phyloP scores from a whole-genome alignment of 2,113 vertebrate species.

The Notothenia coriiceps region DNA sequence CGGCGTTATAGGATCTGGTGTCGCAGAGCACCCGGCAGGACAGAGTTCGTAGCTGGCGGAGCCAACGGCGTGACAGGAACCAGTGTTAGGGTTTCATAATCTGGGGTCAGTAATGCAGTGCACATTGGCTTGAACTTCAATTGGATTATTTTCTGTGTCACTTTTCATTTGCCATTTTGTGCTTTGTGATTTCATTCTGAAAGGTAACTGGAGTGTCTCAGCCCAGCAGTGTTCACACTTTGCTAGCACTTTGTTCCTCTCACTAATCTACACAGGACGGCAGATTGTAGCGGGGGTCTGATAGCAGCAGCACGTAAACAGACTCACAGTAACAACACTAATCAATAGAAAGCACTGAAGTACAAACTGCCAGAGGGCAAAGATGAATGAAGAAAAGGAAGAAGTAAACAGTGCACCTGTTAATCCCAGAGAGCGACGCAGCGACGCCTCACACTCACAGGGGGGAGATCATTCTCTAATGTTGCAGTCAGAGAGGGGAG shows the following conservation, averaged over 20 bases:
- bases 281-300: constrained; percentile 28
- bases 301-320: constrained; percentile 43
- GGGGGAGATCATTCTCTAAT: constrained; percentile 18
- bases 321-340: constrained; percentile 23
- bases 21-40: too few species aligned
- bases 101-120: background rate
- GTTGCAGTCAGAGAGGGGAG: background rate
- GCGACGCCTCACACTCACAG: background rate
- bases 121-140: background rate
- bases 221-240: constrained; percentile 29
- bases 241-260: constrained; percentile 40
- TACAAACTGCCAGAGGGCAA: constrained; percentile 15
- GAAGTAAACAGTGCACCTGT: constrained; percentile 5
- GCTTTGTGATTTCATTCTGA: background rate
- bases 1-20: too few species aligned
- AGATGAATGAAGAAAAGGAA: constrained; percentile 21
- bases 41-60: too few species aligned
- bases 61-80: too few species aligned
- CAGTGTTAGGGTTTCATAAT: background rate
- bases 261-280: constrained; percentile 37
- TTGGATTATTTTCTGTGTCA: background rate
- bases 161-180: background rate
- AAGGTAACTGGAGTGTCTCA: background rate
- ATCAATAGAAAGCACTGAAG: constrained; percentile 24
- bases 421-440: constrained; percentile 35